Evolutionary conservation across 2,113 vertebrate genomes (phyloP).

Genomic region (Istiophorus platypterus): DNA sequence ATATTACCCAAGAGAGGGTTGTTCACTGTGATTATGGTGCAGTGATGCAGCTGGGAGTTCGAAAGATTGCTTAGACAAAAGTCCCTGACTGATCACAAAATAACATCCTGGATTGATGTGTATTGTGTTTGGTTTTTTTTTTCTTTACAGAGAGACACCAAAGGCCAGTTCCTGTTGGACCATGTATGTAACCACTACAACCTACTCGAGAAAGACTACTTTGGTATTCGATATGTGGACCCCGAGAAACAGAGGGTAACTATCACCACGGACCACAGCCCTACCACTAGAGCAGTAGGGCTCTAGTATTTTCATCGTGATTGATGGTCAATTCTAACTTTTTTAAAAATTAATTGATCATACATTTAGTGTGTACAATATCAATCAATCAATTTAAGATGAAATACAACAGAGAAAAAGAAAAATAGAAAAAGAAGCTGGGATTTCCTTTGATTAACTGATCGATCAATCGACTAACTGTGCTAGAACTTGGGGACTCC

Average conservation of each 20-base stretch:
- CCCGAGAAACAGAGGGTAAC: conserved; percentile 96
- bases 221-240: conserved; percentile 98
- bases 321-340: neutral
- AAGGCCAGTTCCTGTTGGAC: conserved; percentile 97
- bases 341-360: neutral
- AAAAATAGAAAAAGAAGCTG: neutral
- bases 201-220: conserved; percentile 98
- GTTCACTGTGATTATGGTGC: neutral
- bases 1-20: conserved; percentile 7
- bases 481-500: neutral
- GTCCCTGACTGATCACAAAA: neutral
- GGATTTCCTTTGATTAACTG: neutral
- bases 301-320: neutral
- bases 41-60: conserved; percentile 1
- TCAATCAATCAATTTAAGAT: neutral
- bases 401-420: neutral
- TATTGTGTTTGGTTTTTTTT: conserved; percentile 45
- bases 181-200: conserved; percentile 99
- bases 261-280: too few relatives aligned
- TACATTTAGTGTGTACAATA: neutral
- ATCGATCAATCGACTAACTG: neutral
- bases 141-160: conserved; percentile 93
- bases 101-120: neutral
- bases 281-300: too few relatives aligned
- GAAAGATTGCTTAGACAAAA: neutral